Percentiles rank a stretch among this genome's conserved stretches.
phyloP scores from a whole-genome alignment of 2,888 invertebrate genomes.

The Cephus sareptanus region DNA sequence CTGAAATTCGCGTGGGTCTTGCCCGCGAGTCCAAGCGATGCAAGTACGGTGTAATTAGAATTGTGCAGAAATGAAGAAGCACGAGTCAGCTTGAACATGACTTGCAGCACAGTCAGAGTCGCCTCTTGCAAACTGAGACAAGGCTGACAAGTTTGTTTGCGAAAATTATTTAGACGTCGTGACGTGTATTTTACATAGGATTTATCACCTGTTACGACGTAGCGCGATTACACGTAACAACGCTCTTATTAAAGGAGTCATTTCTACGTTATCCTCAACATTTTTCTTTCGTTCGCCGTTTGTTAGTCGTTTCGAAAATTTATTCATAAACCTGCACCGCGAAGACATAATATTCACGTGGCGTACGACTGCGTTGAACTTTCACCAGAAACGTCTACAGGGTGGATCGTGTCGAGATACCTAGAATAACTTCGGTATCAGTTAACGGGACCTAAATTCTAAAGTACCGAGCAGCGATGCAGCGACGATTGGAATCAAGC shows the following conservation, averaged over 20 bases:
- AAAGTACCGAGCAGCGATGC: not conserved
- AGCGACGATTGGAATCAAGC: not conserved
- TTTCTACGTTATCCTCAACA: not conserved
- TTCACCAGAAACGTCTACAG: constrained; percentile 30
- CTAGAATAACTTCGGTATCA: not conserved
- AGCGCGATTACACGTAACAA: not conserved
- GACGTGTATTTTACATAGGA: not conserved
- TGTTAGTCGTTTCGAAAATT: constrained; percentile 8
- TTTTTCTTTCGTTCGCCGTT: not conserved
- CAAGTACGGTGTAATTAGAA: not conserved
- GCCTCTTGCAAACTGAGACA: constrained; percentile 21
- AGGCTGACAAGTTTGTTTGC: constrained; percentile 26
- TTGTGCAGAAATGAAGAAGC: not conserved
- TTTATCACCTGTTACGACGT: not conserved
- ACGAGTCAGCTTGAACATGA: not conserved
- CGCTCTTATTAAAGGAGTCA: not conserved
- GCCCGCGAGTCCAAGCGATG: constrained; percentile 2
- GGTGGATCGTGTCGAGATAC: not conserved
- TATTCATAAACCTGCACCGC: constrained; percentile 29
- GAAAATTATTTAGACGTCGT: constrained; percentile 22
- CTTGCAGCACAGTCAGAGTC: not conserved
- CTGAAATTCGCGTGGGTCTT: constrained; percentile 21
- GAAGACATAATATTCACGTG: constrained; percentile 17
- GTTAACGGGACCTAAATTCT: not conserved
- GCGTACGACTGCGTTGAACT: constrained; percentile 23